phyloP scores from a whole-genome alignment of 1,140 invertebrate species.

The Drosophila rufa region DNA sequence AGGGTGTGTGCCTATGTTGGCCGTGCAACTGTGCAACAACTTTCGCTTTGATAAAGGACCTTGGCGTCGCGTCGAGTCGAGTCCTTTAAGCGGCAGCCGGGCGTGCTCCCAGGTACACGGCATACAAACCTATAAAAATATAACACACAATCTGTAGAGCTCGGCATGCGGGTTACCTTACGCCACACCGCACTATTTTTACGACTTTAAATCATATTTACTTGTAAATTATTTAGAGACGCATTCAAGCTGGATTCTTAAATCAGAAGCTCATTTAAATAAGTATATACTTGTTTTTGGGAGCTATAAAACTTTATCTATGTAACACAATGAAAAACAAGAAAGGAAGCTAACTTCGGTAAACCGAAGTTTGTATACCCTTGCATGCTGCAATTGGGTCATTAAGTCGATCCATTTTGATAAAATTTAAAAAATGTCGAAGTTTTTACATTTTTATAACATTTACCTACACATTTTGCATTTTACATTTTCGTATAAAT shows the following conservation, averaged over 20 bases:
- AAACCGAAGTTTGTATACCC: too few species aligned
- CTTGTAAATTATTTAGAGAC: not conserved
- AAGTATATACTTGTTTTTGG: not conserved
- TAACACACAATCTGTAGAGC: constrained; percentile 5
- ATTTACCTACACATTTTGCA: too few species aligned
- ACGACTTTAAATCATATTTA: constrained; percentile 45
- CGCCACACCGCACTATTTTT: constrained; percentile 37
- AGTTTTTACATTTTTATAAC: too few species aligned
- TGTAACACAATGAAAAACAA: too few species aligned
- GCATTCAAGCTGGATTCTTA: not conserved
- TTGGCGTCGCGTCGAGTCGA: constrained; percentile 70
- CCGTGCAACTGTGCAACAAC: constrained; percentile 78
- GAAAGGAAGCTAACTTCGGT: too few species aligned
- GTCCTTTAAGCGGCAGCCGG: constrained; percentile 73
- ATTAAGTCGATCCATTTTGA: too few species aligned
- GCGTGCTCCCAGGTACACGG: constrained; percentile 54
- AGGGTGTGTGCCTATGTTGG: constrained; percentile 37
- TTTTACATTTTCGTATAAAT: too few species aligned
- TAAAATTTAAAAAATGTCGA: too few species aligned
- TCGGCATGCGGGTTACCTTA: constrained; percentile 40
- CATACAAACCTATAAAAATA: constrained; percentile 38
- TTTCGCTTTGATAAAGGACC: constrained; percentile 80
- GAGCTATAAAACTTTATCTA: too few species aligned
- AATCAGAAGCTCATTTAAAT: not conserved
- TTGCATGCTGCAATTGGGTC: too few species aligned